These are phyloP conservation scores for Drosophila colorata DNA, from an alignment of 2,888 invertebrate genomes.

Conservation along the genomic window DNA sequence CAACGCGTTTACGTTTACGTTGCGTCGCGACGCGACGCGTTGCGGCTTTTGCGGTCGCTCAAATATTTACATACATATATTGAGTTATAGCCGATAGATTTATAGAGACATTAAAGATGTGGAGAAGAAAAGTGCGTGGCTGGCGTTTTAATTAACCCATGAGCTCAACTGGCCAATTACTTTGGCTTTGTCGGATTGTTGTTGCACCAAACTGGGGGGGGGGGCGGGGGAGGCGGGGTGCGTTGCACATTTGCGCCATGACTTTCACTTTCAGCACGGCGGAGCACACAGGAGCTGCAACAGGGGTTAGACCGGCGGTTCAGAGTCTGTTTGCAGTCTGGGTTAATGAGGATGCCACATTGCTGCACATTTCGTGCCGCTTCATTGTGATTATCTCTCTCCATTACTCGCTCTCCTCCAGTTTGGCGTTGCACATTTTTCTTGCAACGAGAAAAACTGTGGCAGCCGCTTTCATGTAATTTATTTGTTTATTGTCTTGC, in stretches of 20 bases:
- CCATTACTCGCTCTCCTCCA: not conserved
- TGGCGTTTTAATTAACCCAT: conserved; percentile 78
- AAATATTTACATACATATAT: conserved; percentile 69
- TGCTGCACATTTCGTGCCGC: conserved; percentile 79
- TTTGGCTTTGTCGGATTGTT: conserved; percentile 49
- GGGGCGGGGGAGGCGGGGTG: conserved; percentile 1
- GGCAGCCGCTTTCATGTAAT: conserved; percentile 78
- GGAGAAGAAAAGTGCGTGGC: conserved; percentile 64
- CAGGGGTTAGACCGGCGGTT: conserved; percentile 2
- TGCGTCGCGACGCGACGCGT: conserved; percentile 12
- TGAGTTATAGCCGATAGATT: conserved; percentile 47
- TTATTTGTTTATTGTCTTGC: conserved; percentile 80
- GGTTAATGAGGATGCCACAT: conserved; percentile 80
- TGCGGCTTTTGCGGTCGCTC: conserved; percentile 70
- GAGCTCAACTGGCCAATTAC: conserved; percentile 78
- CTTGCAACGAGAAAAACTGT: conserved; percentile 60
- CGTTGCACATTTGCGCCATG: conserved; percentile 59
- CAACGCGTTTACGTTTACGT: not conserved
- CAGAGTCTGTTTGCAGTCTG: conserved; percentile 41
- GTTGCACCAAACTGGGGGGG: not conserved
- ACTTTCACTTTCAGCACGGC: conserved; percentile 69
- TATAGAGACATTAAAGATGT: conserved; percentile 42
- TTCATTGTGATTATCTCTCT: conserved; percentile 76
- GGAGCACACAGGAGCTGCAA: conserved; percentile 37
- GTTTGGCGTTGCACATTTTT: conserved; percentile 54